Evolutionary conservation across 2,797 vertebrate species (phyloP), one percentile per base, ranked within the genome.

Genomic region (Squalus acanthias): DNA sequence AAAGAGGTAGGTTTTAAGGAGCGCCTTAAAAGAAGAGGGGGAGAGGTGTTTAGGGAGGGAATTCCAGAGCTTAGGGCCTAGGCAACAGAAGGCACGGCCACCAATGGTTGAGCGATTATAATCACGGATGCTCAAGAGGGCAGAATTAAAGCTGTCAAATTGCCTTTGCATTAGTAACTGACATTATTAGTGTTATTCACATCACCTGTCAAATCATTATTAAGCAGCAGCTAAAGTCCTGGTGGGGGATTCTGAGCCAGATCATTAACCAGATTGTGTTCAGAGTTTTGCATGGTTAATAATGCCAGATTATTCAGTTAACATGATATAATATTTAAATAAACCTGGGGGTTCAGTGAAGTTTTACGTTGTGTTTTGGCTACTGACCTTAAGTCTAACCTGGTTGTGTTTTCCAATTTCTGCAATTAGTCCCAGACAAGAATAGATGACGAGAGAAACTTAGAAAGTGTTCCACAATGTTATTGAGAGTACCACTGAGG

Each of bases 171-270:
- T 98, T 98, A 98, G 98, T 98, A 98, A 99, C 99, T 99, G 99
- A 99, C 99, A 98, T 99, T 99, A 99, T 99, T 99, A 99, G 98
- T 97, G 98, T 98, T 98, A 98, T 99, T 99, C 99, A 99, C 99
- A 99, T 99, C 99, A 99, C 99, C 98, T 99, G 98, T 98, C 97
- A 97, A 98, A 98, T 98, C 98, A 98, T 99, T 99, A 99, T 98
- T 99, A 99, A 98, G 98, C 98, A 98, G 99, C 98, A 99, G 99
- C 99, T 98, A 98, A 98, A 98, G 98, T 98, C 98, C 98, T 99
- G 98, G 98, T 98, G 99, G 98, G 98, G 98, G 98, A 63, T 63
- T 63, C 60, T 63, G 60, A 10, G 60, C 9, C 60, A 57, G 2
- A 57, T 57, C 53, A 57, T 57, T 57, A 57, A 57, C 53, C 53